Conservation (phyloP, 1,140 invertebrate genomes). For the Teleogryllus occipitalis region DNA sequence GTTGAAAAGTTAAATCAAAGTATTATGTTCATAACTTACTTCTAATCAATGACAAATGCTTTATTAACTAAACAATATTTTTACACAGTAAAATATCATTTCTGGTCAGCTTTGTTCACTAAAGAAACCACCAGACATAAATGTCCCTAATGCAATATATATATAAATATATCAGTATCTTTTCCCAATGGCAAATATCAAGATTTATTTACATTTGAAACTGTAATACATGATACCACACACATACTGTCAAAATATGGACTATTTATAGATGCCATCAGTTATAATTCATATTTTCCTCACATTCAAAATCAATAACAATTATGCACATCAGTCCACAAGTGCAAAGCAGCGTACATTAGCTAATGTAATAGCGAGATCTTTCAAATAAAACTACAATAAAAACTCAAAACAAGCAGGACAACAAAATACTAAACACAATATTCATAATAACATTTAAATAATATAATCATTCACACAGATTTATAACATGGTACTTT, state of each 20-base stretch:
- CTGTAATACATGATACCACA: neutral
- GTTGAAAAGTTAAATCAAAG: neutral
- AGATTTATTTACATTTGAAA: neutral
- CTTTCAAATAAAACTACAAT: constrained; percentile 6
- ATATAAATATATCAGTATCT: neutral
- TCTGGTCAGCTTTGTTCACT: neutral
- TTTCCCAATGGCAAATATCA: neutral
- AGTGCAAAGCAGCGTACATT: neutral
- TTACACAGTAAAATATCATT: neutral
- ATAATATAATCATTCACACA: constrained; percentile 8
- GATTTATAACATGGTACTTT: constrained; percentile 13
- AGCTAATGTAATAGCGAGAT: neutral
- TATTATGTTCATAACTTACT: neutral
- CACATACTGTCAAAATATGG: neutral
- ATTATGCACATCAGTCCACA: neutral
- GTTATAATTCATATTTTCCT: neutral
- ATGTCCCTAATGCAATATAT: neutral
- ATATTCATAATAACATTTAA: constrained; percentile 10
- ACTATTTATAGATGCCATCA: neutral
- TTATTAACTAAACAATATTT: neutral
- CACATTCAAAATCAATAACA: neutral
- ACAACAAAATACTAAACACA: constrained; percentile 9
- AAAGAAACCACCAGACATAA: neutral
- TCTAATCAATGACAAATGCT: neutral
- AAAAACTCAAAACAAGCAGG: constrained; percentile 10